Conservation (phyloP, 2,797 vertebrate genomes). For the Megalops cyprinoides region DNA sequence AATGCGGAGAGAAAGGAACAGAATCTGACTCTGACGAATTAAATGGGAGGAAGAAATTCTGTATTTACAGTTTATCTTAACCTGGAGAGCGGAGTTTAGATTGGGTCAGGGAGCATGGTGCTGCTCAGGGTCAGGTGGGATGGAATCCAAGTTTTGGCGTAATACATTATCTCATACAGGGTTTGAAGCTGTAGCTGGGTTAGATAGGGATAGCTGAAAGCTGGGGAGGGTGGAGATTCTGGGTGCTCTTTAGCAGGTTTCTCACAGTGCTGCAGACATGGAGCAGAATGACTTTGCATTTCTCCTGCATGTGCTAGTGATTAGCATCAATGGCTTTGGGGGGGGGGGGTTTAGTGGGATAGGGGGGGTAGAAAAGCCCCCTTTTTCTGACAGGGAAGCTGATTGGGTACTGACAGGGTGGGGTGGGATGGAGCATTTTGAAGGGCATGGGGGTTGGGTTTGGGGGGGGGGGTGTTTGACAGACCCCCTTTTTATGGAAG, state of each 20-base stretch:
- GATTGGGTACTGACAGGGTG: background rate
- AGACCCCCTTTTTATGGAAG: slow-evolving; percentile 27
- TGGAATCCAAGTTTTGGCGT: too few relatives aligned
- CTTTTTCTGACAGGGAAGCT: slow-evolving; percentile 29
- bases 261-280: background rate
- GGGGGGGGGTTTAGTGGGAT: background rate
- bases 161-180: too few relatives aligned
- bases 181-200: slow-evolving; percentile 18
- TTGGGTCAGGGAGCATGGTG: background rate
- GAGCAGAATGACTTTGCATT: slow-evolving; percentile 71
- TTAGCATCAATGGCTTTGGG: slow-evolving; percentile 52
- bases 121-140: background rate
- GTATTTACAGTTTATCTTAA: too few relatives aligned
- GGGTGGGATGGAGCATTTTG: slow-evolving; percentile 53
- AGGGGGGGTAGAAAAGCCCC: slow-evolving; percentile 14
- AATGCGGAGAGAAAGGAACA: too few relatives aligned
- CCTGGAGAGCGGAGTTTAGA: background rate
- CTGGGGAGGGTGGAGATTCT: background rate
- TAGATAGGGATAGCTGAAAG: background rate
- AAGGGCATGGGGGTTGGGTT: slow-evolving; percentile 33
- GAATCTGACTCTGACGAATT: too few relatives aligned
- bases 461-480: background rate
- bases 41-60: too few relatives aligned
- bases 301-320: slow-evolving; percentile 67
- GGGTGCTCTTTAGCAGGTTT: background rate